Evolutionary conservation across 2,113 vertebrate genomes (phyloP), one percentile per base, ranked within the genome.

Genomic region (Damaliscus lunatus): DNA sequence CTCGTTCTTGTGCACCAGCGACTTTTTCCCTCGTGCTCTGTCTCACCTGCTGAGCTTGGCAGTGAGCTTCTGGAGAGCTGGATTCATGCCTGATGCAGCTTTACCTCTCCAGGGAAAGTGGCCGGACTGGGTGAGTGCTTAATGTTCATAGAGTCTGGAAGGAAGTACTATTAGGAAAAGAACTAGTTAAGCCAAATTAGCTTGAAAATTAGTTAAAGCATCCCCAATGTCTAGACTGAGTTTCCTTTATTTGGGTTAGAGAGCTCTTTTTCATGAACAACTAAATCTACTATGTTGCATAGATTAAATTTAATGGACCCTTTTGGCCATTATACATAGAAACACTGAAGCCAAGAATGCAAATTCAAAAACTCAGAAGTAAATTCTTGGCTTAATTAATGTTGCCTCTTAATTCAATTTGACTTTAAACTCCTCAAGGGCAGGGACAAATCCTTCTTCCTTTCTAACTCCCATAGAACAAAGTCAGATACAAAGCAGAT

Each of bases 391-490:
- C 43, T 95, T 96, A 77, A 60, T 83, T 67, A 67, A 43, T 13
- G n/a, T 90, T 85, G 46, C 33, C 62, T 92, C 93, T 90, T 71
- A 17, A 74, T 60, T 85, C 93, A 59, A 50, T 95, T 93, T 94
- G 89, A 97, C 94, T 94, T 98, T 83, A 96, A 97, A 96, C 90
- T 91, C 92, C 62, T 95, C 53, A 46, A 96, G 84, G 95, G 46
- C 81, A 97, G 67, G 74, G 71, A 88, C 55, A 71, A 97, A 95
- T 78, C 85, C 74, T 86, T 21, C 46, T 90, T 85, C 81, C 78
- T 53, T 74, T 94, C 74, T 50, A 52, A 88, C 64, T 88, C 53
- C 50, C 64, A n/a, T 36, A 62, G 12, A 83, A 94, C 87, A 95
- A 84, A 92, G 92, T n/a, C n/a, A 46, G 50, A 62, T 6, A 90